phyloP scores from a whole-genome alignment of 92 coral and sea anemone genomes.

The Zoanthus sansibaricus region DNA sequence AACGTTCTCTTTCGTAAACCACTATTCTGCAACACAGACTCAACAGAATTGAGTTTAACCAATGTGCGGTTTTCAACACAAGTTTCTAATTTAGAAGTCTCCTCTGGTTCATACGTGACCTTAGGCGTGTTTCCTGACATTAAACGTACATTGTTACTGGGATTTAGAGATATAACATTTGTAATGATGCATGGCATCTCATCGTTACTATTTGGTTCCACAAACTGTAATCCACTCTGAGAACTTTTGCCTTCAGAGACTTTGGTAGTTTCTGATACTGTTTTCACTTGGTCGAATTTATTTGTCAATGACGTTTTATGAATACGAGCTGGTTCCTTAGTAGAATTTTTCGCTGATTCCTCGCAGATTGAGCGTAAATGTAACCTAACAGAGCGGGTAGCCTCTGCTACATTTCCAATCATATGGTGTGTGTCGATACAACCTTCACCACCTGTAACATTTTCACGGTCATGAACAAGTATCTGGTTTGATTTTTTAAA shows the following conservation, averaged over 20 bases:
- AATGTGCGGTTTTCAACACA: background rate
- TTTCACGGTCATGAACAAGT: background rate
- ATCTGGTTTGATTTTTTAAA: background rate
- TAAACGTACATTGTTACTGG: background rate
- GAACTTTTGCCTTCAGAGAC: background rate
- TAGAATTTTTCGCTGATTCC: background rate
- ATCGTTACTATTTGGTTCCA: background rate
- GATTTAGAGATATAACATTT: conserved; percentile 32
- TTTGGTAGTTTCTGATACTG: background rate
- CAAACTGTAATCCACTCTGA: background rate
- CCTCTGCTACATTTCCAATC: background rate
- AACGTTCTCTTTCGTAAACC: conserved; percentile 5
- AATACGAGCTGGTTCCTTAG: background rate
- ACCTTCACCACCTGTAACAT: background rate
- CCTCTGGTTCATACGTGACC: background rate
- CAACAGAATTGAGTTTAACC: background rate
- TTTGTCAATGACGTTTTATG: background rate
- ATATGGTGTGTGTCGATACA: background rate
- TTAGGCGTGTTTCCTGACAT: background rate
- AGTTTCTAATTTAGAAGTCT: background rate
- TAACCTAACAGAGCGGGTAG: background rate
- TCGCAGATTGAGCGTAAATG: background rate
- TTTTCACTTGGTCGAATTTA: background rate
- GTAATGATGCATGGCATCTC: conserved; percentile 30
- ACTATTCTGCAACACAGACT: background rate